phyloP scores from a whole-genome alignment of 2,113 vertebrate genomes.

The Tychaedon coryphoeus region DNA sequence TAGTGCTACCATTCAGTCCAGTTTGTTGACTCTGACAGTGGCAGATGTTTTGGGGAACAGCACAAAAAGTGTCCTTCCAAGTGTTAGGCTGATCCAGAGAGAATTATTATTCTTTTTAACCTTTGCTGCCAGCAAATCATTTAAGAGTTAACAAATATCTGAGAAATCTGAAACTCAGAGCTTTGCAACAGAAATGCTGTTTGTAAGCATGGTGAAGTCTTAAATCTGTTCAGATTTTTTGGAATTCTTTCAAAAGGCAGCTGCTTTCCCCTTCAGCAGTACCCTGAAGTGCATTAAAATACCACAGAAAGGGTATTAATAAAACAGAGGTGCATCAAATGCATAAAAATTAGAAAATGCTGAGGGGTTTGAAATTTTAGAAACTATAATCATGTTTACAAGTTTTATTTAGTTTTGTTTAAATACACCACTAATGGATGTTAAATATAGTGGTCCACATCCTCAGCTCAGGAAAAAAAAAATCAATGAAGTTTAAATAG shows the following conservation, averaged over 20 bases:
- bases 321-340: background rate
- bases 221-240: background rate
- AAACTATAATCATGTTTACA: slow-evolving; percentile 1
- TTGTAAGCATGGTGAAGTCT: background rate
- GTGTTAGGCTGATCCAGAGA: background rate
- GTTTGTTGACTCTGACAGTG: background rate
- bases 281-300: background rate
- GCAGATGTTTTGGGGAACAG: background rate
- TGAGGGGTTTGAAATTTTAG: slow-evolving; percentile 29
- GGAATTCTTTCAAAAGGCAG: background rate
- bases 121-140: background rate
- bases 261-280: background rate
- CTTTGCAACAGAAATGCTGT: background rate
- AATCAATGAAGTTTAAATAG: slow-evolving; percentile 2
- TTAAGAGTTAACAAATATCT: background rate
- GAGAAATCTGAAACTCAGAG: background rate
- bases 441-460: background rate
- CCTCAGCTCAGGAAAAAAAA: background rate
- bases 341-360: slow-evolving; percentile 38
- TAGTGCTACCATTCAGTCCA: background rate
- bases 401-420: slow-evolving; percentile 22
- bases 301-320: slow-evolving; percentile 34
- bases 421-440: slow-evolving; percentile 46
- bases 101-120: background rate
- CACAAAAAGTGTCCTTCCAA: background rate